Base-by-base conservation (phyloP, 1,140 invertebrate genomes). In the Meloidogyne hapla region DNA sequence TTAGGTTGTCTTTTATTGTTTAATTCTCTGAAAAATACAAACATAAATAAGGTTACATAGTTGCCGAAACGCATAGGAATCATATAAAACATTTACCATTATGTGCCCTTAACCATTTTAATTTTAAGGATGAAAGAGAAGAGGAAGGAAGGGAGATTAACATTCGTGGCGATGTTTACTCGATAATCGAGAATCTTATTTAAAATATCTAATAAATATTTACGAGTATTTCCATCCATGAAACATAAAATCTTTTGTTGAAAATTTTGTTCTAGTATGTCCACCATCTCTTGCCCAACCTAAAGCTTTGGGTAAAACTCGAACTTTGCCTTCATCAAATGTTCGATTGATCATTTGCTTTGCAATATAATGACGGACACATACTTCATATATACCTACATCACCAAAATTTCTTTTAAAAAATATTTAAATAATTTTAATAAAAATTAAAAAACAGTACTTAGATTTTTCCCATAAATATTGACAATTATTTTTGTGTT, bases 201-300 rank as follows among this genome's bases (percentile, higher is more conserved):
- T 33, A 33, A 6, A 33, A 6, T 33, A 33, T 33, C 9, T 33
- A 33, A 33, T 33, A 33, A 28, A 74, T 5, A 9, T 21, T 75
- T 21, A 75, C 74, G n/a, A 26, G n/a, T 79, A 40, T 45, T 75
- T 28, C 74, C 74, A 75, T 18, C 74, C 74, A 40, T 75, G 74
- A 21, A 75, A 40, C 74, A 75, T 40, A n/a, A 75, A 75, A 40
- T 75, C 74, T 12, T 48, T 40, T 18, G n/a, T 5, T 2, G 75
- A 78, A 69, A 79, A 80, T 13, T 67, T 15, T 6, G 18, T 75
- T 15, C 28, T 23, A 15, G 79, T 80, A 0, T 45, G 76, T 69
- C 79, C 80, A 4, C 72, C 79, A 73, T 80, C 79, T 23, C 79
- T 26, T n/a, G 38, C 74, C 79, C 79, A 80, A 33, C 62, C 80